A percentile compares a stretch with the other conserved stretches of the same genome.
phyloP scores from a whole-genome alignment of 1,140 invertebrate species.

The Vanessa tameamea region DNA sequence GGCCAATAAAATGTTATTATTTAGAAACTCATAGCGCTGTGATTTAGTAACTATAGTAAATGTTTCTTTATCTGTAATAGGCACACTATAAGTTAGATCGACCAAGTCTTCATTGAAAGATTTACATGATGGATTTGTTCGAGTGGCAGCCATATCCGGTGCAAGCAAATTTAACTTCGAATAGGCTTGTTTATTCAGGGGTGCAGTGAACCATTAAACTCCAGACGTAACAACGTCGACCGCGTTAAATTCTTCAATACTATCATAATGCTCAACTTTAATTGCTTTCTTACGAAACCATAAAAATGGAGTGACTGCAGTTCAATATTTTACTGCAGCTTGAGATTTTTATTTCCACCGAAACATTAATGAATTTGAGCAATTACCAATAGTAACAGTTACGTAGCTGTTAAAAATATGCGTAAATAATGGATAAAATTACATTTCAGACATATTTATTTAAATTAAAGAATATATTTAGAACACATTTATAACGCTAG shows the following conservation, averaged over 20 bases:
- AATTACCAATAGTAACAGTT: slow-evolving; percentile 44
- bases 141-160: slow-evolving; percentile 76
- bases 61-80: slow-evolving; percentile 51
- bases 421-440: no score
- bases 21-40: slow-evolving; percentile 74
- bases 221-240: slow-evolving; percentile 68
- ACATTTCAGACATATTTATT: no score
- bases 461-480: background rate
- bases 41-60: slow-evolving; percentile 74
- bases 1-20: slow-evolving; percentile 77
- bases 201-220: slow-evolving; percentile 79
- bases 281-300: slow-evolving; percentile 76
- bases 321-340: slow-evolving; percentile 59
- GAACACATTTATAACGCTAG: slow-evolving; percentile 2
- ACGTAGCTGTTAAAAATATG: slow-evolving; percentile 10
- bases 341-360: slow-evolving; percentile 53
- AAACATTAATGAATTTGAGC: slow-evolving; percentile 55
- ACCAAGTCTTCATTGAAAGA: slow-evolving; percentile 58
- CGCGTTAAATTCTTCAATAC: slow-evolving; percentile 77
- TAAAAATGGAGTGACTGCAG: slow-evolving; percentile 68
- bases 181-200: slow-evolving; percentile 78
- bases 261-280: slow-evolving; percentile 76
- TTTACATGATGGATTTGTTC: slow-evolving; percentile 69
- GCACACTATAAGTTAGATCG: slow-evolving; percentile 44
- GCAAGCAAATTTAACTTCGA: slow-evolving; percentile 76